These are phyloP conservation scores for Pangasius krempfi DNA, from an alignment of 2,797 vertebrate genomes.

Conservation along the genomic window DNA sequence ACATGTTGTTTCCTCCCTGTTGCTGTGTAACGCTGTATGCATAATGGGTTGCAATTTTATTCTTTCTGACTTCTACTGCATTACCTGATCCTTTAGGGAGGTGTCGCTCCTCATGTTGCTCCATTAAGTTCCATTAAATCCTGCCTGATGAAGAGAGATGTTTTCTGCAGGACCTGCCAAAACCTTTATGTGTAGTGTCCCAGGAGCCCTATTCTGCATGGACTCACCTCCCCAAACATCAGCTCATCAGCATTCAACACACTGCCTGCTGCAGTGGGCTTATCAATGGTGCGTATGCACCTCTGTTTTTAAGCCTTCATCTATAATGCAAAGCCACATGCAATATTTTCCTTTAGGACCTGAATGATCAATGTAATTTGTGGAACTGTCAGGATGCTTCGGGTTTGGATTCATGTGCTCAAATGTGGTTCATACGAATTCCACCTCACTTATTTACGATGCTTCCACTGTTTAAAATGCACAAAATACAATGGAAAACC, in stretches of 20 bases:
- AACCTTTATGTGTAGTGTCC: constrained; percentile 34
- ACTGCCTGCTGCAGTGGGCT: constrained; percentile 13
- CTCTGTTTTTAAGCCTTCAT: constrained; percentile 47
- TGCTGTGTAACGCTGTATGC: too few relatives aligned
- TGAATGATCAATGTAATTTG: constrained; percentile 4
- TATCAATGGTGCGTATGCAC: constrained; percentile 42
- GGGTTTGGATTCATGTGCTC: background rate
- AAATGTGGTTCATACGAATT: background rate
- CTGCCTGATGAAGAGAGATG: constrained; percentile 44
- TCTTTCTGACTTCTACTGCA: constrained; percentile 26
- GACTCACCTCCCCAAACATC: constrained; percentile 47
- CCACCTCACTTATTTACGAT: background rate
- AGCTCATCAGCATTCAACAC: constrained; percentile 59
- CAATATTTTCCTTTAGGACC: constrained; percentile 24
- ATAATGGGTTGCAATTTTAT: constrained; percentile 15
- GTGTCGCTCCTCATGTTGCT: constrained; percentile 18
- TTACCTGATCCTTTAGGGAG: constrained; percentile 33
- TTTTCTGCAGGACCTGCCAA: constrained; percentile 43
- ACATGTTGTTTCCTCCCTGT: background rate
- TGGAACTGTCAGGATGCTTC: constrained; percentile 1
- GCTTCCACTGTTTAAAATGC: background rate
- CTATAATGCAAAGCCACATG: constrained; percentile 44
- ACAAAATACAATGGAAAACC: background rate
- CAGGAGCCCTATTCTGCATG: constrained; percentile 33
- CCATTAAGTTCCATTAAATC: constrained; percentile 43